Evolutionary conservation across 2,888 invertebrate genomes (phyloP).

Genomic region (Argyra leucocephala): DNA sequence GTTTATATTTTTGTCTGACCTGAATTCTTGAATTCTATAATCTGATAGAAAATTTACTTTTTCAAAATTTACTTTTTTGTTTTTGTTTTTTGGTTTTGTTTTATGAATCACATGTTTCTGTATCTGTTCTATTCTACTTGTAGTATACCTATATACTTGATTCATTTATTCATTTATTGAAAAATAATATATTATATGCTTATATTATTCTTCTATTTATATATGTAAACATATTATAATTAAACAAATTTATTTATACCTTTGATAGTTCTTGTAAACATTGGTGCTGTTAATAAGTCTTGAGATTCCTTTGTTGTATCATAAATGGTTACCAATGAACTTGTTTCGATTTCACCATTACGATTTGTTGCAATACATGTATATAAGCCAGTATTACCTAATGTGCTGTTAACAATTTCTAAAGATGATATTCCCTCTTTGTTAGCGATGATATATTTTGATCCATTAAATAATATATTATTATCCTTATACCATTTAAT

Average conservation of each 20-base stretch:
- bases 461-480: slow-evolving; percentile 22
- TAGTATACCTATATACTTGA: no score
- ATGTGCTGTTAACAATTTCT: slow-evolving; percentile 58
- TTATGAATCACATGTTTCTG: no score
- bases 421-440: slow-evolving; percentile 56
- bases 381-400: slow-evolving; percentile 68
- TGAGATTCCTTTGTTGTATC: slow-evolving; percentile 32
- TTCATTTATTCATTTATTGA: no score
- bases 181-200: no score
- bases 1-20: neutral
- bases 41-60: no score
- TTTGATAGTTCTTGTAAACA: slow-evolving; percentile 43
- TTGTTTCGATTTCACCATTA: slow-evolving; percentile 42
- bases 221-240: no score
- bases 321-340: slow-evolving; percentile 40
- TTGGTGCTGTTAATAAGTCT: slow-evolving; percentile 27
- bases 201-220: no score
- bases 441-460: slow-evolving; percentile 35
- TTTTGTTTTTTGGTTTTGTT: no score
- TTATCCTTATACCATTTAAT: slow-evolving; percentile 69
- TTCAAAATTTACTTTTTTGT: no score
- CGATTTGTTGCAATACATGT: slow-evolving; percentile 66
- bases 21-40: no score
- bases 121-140: no score
- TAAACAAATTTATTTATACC: slow-evolving; percentile 39